Base-by-base conservation (phyloP, 2,113 vertebrate species). In the Hippocampus zosterae region DNA sequence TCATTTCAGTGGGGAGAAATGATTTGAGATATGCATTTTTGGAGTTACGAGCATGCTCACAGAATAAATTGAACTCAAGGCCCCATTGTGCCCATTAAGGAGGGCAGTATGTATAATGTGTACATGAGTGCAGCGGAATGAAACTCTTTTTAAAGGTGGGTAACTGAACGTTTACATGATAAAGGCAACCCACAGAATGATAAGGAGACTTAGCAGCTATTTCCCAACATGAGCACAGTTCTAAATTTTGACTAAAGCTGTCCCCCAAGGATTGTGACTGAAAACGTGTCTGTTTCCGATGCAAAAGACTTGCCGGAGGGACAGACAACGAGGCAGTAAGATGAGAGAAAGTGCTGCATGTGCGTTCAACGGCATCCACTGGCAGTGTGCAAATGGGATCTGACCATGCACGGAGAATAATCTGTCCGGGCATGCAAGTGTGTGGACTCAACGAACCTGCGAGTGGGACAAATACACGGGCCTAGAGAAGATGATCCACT, bases 401-500 rank as follows among this genome's bases (percentile, higher is more conserved):
- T 69, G 63, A 78, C 78, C 69, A 71, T 82, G 81, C 50, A 10
- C 78, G 74, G 68, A 77, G 77, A 75, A 83, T 74, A 73, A 68
- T 67, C 67, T 69, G 62, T 69, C 23, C 56, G 19, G 23, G 46
- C 12, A 8, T 50, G 69, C 64, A 41, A 21, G 73, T 48, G 74
- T 53, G 60, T 40, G 68, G 41, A 55, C 37, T 64, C 37, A 50
- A 83, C 87, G 2, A 74, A 98, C 97, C 95, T 98, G 97, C 67
- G 93, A 93, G 83, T 95, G 92, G 74, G 96, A 98, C 83, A 99
- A 93, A 87, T 94, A 95, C 62, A 99, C 95, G 0, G 97, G 96
- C 74, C 88, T 93, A 86, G 93, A 93, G 86, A 99, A 97, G 81
- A 99, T 85, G 23, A 98, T 97, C 97, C 97, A 99, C 85, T 99